Conservation (phyloP, 2,888 invertebrate genomes). For the Lepidocyrtinus sp. region DNA sequence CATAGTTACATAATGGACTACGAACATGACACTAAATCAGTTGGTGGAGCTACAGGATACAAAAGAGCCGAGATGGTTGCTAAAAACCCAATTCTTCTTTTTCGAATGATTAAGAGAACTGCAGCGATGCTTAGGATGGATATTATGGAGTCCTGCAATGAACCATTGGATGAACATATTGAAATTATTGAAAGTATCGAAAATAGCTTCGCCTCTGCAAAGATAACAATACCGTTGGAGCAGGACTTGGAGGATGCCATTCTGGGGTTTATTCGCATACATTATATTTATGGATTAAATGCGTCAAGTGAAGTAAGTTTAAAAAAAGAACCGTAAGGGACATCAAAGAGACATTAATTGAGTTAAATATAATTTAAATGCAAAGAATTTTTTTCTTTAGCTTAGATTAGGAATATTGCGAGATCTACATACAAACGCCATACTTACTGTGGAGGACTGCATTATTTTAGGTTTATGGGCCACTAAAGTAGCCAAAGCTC, state of each 20-base stretch:
- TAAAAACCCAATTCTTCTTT: slow-evolving; percentile 21
- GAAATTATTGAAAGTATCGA: neutral
- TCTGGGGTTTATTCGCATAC: slow-evolving; percentile 18
- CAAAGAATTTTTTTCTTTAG: neutral
- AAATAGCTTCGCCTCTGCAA: neutral
- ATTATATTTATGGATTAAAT: slow-evolving; percentile 23
- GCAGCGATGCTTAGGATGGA: neutral
- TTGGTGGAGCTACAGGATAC: neutral
- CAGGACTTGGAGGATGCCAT: slow-evolving; percentile 17
- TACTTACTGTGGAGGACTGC: slow-evolving; percentile 2
- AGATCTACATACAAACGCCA: neutral
- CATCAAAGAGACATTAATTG: neutral
- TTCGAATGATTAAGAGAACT: slow-evolving; percentile 20
- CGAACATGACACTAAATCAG: slow-evolving; percentile 1
- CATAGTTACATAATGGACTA: slow-evolving; percentile 17
- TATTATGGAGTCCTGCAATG: neutral
- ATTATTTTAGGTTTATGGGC: neutral
- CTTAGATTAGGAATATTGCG: slow-evolving; percentile 4
- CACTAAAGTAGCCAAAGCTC: neutral
- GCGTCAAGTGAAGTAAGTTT: slow-evolving; percentile 11
- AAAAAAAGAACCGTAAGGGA: too few relatives aligned
- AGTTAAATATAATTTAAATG: neutral
- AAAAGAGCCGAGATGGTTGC: neutral
- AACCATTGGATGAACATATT: neutral
- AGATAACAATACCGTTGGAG: neutral